A percentile compares a stretch with the other conserved stretches of the same genome.
These are phyloP conservation scores for Gephyroberyx darwinii DNA, from an alignment of 2,797 vertebrate species.

Conservation along the genomic window DNA sequence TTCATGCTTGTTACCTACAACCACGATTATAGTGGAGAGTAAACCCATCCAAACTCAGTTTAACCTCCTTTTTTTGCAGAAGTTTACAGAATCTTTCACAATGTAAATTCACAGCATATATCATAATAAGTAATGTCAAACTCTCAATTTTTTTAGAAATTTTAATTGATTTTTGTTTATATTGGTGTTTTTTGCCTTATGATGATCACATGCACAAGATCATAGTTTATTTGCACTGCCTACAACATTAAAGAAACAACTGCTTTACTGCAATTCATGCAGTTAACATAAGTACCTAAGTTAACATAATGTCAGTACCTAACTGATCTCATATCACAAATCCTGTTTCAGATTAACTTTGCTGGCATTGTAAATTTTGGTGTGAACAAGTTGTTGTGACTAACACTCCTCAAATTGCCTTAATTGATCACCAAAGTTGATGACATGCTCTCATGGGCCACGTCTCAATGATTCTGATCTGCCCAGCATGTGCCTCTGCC, in stretches of 20 bases:
- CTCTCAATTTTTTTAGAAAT: too few species aligned
- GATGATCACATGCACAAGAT: too few species aligned
- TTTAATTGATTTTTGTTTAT: too few species aligned
- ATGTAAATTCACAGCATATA: too few species aligned
- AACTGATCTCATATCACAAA: too few species aligned
- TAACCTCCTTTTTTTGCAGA: neutral
- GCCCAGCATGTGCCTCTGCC: conserved; percentile 9
- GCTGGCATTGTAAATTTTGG: neutral
- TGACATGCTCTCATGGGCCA: conserved; percentile 18
- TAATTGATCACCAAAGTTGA: conserved; percentile 5
- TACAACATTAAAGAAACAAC: neutral
- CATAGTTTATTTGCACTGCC: too few species aligned
- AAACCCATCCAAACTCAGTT: neutral
- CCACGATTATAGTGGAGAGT: too few species aligned
- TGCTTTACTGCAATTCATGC: neutral
- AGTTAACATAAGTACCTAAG: conserved; percentile 5
- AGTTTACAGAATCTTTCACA: too few species aligned
- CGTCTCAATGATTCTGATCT: conserved; percentile 19
- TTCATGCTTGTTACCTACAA: neutral
- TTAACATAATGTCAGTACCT: neutral
- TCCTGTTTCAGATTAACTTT: too few species aligned
- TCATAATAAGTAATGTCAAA: too few species aligned
- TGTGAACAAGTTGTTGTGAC: neutral
- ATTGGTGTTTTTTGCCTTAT: too few species aligned
- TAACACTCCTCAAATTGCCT: neutral